These are phyloP conservation scores for Cantharis rufa DNA, from an alignment of 2,888 invertebrate species.

Conservation along the genomic window DNA sequence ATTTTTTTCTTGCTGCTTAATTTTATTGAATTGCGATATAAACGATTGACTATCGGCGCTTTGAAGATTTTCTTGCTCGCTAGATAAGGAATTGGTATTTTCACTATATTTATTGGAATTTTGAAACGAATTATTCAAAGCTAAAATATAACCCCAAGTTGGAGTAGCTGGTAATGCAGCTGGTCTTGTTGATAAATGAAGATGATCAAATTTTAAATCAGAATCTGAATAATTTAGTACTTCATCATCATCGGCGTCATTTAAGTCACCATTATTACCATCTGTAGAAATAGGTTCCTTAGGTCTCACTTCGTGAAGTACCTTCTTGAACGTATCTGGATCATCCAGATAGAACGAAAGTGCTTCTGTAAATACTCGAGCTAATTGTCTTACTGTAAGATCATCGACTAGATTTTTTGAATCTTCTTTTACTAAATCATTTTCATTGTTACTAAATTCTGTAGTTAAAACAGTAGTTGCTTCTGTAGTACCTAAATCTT, in stretches of 20 bases:
- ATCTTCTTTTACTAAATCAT: constrained; percentile 66
- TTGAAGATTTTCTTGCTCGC: constrained; percentile 67
- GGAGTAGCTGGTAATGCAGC: constrained; percentile 41
- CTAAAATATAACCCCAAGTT: constrained; percentile 45
- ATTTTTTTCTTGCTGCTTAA: constrained; percentile 45
- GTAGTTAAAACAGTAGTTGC: constrained; percentile 22
- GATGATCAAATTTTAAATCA: constrained; percentile 50
- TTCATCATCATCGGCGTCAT: constrained; percentile 67
- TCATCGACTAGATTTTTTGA: constrained; percentile 66
- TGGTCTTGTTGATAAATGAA: constrained; percentile 54
- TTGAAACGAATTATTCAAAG: constrained; percentile 37
- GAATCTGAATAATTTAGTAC: constrained; percentile 78
- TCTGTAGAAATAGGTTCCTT: constrained; percentile 70
- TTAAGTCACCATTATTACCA: constrained; percentile 41
- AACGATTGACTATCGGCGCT: constrained; percentile 74
- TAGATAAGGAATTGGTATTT: constrained; percentile 42
- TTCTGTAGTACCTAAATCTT: constrained; percentile 1
- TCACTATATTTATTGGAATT: constrained; percentile 40
- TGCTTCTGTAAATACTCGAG: constrained; percentile 83
- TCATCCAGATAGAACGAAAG: constrained; percentile 81
- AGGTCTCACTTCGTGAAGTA: constrained; percentile 76
- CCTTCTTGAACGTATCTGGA: constrained; percentile 78
- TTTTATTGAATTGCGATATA: constrained; percentile 61
- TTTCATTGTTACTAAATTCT: constrained; percentile 34
- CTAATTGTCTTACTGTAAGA: constrained; percentile 76